Evolutionary conservation across 2,113 vertebrate species (phyloP), one percentile per base, ranked within the genome.

Genomic region (Pluvianellus socialis): DNA sequence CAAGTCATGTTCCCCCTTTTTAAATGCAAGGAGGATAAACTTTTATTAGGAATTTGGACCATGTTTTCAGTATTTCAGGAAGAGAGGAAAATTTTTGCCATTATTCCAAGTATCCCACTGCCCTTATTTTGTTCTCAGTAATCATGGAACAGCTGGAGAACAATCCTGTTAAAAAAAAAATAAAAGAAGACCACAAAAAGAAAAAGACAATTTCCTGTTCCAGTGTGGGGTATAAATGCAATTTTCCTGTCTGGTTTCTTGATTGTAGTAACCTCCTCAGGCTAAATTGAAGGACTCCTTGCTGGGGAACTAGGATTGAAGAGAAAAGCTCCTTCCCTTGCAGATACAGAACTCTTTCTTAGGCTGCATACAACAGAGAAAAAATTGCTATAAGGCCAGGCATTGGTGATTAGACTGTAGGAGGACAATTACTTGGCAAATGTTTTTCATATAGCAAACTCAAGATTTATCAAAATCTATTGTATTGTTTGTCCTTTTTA

Each of bases 141-240:
- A 97, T 98, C 94, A 94, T 44, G 58, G 94, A 96, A 96, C 96
- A 94, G 88, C 85, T 97, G 92, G 96, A 97, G 94, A 96, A 97
- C 73, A 92, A 85, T 76, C 61, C 81, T 45, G 44, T 86, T 90
- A 47, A 67, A 92, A 95, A 18, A 33, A 22, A 65, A 63, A 59
- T 68, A 75, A 88, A 9, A 44, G 7, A 52, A 17, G 49, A 19
- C 21, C 88, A 92, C 93, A 35, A 67, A 14, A 32, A 63, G 55
- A 77, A 74, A 79, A 73, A 42, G 23, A 65, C 71, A 92, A 96
- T 98, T 97, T 98, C 85, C 72, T 93, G 55, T 88, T 95, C n/a
- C 66, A 96, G 79, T 5, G 0, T 93, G 28, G 85, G 88, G 92
- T 49, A 88, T 63, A 94, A 97, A 95, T 92, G 61, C 21, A 88